These are phyloP conservation scores for Drepanosiphum platanoidis DNA, from an alignment of 2,888 invertebrate species.

Conservation along the genomic window DNA sequence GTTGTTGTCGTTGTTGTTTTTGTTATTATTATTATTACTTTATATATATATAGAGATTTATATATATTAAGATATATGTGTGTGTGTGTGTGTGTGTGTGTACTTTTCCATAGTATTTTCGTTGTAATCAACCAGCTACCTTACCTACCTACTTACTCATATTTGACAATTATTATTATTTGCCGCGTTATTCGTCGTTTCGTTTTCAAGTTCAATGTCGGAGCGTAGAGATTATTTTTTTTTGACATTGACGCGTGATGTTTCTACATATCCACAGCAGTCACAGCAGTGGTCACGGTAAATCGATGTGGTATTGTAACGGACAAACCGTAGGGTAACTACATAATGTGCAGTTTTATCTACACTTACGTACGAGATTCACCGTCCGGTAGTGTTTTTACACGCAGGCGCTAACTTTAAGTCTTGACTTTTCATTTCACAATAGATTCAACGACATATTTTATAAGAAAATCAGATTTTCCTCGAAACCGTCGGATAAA, in stretches of 20 bases:
- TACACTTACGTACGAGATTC: too few relatives aligned
- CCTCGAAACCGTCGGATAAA: too few relatives aligned
- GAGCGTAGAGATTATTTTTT: neutral
- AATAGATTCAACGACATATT: too few relatives aligned
- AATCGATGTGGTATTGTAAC: neutral
- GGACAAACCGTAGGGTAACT: neutral
- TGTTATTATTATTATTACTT: neutral
- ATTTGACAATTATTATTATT: too few relatives aligned
- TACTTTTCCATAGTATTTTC: neutral
- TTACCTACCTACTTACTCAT: too few relatives aligned
- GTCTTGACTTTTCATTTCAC: too few relatives aligned
- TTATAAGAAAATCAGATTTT: too few relatives aligned
- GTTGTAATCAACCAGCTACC: too few relatives aligned
- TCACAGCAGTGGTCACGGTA: neutral
- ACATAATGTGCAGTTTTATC: neutral
- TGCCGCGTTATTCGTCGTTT: constrained; percentile 1
- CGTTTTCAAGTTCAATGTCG: constrained; percentile 59
- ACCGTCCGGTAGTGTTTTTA: too few relatives aligned
- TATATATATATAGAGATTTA: neutral
- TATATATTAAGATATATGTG: neutral
- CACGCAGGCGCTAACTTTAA: too few relatives aligned
- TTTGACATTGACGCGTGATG: constrained; percentile 42
- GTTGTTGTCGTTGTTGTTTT: neutral
- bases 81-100: neutral
- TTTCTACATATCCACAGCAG: neutral